Base-by-base conservation (phyloP, 1,140 invertebrate genomes). In the Manduca sexta region DNA sequence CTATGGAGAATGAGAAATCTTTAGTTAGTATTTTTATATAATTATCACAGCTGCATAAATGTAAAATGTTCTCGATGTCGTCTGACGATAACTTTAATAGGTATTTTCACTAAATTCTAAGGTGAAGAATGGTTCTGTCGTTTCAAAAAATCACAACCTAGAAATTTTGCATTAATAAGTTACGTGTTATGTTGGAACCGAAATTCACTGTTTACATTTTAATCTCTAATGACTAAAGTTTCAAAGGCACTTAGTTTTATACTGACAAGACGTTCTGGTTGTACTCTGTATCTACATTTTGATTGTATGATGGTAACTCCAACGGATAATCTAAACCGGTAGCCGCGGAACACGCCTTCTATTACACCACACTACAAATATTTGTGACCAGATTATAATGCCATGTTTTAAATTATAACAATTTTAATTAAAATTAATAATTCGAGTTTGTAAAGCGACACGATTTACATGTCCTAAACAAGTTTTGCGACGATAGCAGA, bases 301-400 rank as follows among this genome's bases (percentile, higher is more conserved):
- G 79, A 83, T 83, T 78, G 77, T 74, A 78, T 69, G 79, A 71
- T 85, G 81, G 81, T 85, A 85, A 85, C 77, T 85, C 74, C 64
- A 69, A 59, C 73, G 63, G 76, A 66, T 73, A 65, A 46, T 56
- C 62, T 63, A 64, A 46, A 43, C 37, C 42, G 53, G 55, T 56
- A 57, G 52, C 38, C 54, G 54, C 50, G 30, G 42, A 14, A 41
- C 35, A 51, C 37, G 49, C 34, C 53, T 52, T 52, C 56, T 41
- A 43, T 43, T 34, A 38, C 44, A 43, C 33, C 41, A 41, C 48
- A 3, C 21, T 26, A 5, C 21, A 26, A 5, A 5, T 26, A 26
- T 5, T 26, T 8, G 21, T 1, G n/a, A n/a, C n/a, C n/a, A n/a
- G n/a, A n/a, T n/a, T n/a, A n/a, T n/a, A n/a, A n/a, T n/a, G n/a